phyloP scores from a whole-genome alignment of 2,113 vertebrate species.

The Puffinus mauretanicus region DNA sequence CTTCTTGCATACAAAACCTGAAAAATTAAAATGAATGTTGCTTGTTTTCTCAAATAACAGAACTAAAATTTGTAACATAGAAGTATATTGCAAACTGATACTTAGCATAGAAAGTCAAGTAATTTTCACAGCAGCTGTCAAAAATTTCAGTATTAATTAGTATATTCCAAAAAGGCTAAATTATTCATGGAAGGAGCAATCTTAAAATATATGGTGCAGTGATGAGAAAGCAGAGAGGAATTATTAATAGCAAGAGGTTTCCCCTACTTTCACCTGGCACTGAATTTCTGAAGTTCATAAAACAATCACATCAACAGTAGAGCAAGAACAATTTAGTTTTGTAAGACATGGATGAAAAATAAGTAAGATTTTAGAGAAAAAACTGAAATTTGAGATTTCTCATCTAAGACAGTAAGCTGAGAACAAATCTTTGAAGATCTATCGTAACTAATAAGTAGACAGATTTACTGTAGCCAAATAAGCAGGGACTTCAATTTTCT shows the following conservation, averaged over 20 bases:
- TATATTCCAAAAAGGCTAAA: neutral
- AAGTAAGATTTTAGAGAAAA: neutral
- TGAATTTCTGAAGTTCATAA: neutral
- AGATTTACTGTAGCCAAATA: neutral
- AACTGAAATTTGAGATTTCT: neutral
- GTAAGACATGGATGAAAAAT: neutral
- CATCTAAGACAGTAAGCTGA: neutral
- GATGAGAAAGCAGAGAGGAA: neutral
- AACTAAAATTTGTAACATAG: neutral
- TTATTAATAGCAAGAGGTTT: neutral
- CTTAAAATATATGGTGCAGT: neutral
- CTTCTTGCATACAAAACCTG: neutral
- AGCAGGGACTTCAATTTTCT: neutral
- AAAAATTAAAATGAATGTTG: neutral
- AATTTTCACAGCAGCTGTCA: neutral
- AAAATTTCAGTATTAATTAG: neutral
- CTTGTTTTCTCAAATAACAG: neutral
- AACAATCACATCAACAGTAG: neutral
- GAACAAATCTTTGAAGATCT: neutral
- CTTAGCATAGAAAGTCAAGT: neutral
- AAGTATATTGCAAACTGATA: neutral
- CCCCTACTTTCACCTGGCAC: neutral
- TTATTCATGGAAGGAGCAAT: neutral
- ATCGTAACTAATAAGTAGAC: neutral
- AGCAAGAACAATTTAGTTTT: neutral